A percentile compares a stretch with the other conserved stretches of the same genome.
phyloP scores from a whole-genome alignment of 1,140 invertebrate species.

The Macrobrachium rosenbergii region DNA sequence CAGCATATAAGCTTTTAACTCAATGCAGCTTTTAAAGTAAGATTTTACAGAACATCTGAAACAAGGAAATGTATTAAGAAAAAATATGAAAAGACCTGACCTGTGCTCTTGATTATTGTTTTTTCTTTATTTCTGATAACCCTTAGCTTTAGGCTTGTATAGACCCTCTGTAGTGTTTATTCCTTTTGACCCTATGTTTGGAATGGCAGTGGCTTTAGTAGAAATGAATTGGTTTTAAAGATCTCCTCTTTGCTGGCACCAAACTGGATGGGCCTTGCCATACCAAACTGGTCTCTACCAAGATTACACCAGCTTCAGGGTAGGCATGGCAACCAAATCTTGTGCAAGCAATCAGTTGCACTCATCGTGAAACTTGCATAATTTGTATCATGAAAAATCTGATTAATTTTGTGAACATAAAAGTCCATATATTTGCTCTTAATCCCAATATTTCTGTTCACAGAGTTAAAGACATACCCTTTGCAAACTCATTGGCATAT shows the following conservation, averaged over 20 bases:
- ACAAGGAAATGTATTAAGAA: no score
- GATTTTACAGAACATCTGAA: no score
- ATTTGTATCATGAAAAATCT: neutral
- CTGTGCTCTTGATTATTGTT: no score
- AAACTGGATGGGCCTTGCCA: conserved; percentile 64
- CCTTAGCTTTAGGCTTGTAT: no score
- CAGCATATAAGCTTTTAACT: no score
- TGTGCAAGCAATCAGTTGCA: neutral
- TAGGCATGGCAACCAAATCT: conserved; percentile 61
- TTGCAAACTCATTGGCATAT: no score
- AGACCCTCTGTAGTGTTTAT: neutral
- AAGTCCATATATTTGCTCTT: no score
- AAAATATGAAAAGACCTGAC: no score
- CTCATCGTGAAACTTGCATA: neutral
- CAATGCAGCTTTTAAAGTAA: no score
- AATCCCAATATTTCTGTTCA: no score
- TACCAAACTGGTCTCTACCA: conserved; percentile 66
- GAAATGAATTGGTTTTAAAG: conserved; percentile 4
- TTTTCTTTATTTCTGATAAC: no score
- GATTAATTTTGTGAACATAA: neutral
- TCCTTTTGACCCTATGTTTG: conserved; percentile 63
- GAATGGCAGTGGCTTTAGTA: conserved; percentile 65
- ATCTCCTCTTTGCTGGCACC: conserved; percentile 55
- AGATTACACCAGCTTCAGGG: conserved; percentile 60
- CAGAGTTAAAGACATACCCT: no score